Evolutionary conservation across 2,797 vertebrate genomes (phyloP).

Genomic region (Intellagama lesueurii): DNA sequence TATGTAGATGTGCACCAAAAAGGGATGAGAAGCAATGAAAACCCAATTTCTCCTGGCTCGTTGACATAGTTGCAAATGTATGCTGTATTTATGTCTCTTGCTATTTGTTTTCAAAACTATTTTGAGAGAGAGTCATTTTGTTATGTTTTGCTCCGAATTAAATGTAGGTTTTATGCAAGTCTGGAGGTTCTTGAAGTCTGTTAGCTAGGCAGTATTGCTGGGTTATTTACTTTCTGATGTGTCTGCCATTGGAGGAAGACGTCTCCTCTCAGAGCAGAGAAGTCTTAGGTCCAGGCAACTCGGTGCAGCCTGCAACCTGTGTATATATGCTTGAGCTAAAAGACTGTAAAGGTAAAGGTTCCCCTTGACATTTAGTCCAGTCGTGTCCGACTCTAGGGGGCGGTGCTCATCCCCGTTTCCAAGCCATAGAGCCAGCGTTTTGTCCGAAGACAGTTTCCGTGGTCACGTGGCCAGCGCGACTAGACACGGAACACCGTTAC

Average conservation of each 20-base stretch:
- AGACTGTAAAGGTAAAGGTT: neutral
- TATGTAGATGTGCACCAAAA: neutral
- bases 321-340: neutral
- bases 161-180: neutral
- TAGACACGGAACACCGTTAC: too few species aligned
- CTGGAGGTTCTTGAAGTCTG: neutral
- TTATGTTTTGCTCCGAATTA: slow-evolving; percentile 8
- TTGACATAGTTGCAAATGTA: slow-evolving; percentile 30
- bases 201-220: neutral
- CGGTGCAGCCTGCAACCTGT: neutral
- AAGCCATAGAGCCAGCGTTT: too few species aligned
- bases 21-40: slow-evolving; percentile 13
- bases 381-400: too few species aligned
- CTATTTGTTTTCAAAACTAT: slow-evolving; percentile 29
- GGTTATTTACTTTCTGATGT: neutral
- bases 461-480: too few species aligned
- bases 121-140: slow-evolving; percentile 29
- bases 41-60: slow-evolving; percentile 23
- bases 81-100: slow-evolving; percentile 16
- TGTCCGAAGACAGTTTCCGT: too few species aligned
- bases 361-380: too few species aligned
- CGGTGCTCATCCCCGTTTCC: too few species aligned
- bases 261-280: neutral
- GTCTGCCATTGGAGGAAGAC: neutral
- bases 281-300: neutral